phyloP scores from a whole-genome alignment of 2,113 vertebrate species.

The Rallus limicola region DNA sequence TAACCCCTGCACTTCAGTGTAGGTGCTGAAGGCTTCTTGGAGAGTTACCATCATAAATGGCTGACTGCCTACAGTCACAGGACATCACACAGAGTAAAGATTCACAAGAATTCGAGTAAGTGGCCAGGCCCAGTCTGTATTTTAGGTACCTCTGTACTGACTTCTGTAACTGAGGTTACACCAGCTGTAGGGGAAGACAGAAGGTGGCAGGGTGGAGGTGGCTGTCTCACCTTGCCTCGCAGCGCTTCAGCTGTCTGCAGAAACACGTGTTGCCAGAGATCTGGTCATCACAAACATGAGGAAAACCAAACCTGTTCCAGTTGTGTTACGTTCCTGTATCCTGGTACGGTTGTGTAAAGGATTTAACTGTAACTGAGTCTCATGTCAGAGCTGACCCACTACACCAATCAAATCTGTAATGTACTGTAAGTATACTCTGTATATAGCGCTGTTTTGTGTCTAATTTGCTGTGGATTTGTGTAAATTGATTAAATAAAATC shows the following conservation, averaged over 20 bases:
- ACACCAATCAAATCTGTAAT: slow-evolving; percentile 61
- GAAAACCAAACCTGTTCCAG: neutral
- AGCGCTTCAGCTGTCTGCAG: neutral
- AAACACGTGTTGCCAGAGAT: neutral
- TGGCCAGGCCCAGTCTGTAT: neutral
- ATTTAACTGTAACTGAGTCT: slow-evolving; percentile 6
- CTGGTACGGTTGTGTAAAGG: neutral
- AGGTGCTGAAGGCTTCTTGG: neutral
- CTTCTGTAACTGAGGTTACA: neutral
- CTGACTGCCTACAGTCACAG: neutral
- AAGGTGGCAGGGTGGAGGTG: neutral
- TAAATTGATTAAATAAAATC: slow-evolving; percentile 77
- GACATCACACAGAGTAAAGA: neutral
- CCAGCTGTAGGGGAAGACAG: neutral
- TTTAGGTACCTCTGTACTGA: neutral
- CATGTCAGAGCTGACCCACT: slow-evolving; percentile 35
- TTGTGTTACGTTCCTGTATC: slow-evolving; percentile 3
- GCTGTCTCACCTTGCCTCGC: neutral
- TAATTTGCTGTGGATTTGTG: slow-evolving; percentile 68
- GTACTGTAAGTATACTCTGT: slow-evolving; percentile 75
- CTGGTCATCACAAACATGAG: neutral
- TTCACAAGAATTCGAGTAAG: neutral
- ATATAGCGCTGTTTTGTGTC: slow-evolving; percentile 71
- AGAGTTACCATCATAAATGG: neutral
- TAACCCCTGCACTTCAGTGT: neutral